Conservation (phyloP, 1,140 invertebrate species). For the Aethina tumida region DNA sequence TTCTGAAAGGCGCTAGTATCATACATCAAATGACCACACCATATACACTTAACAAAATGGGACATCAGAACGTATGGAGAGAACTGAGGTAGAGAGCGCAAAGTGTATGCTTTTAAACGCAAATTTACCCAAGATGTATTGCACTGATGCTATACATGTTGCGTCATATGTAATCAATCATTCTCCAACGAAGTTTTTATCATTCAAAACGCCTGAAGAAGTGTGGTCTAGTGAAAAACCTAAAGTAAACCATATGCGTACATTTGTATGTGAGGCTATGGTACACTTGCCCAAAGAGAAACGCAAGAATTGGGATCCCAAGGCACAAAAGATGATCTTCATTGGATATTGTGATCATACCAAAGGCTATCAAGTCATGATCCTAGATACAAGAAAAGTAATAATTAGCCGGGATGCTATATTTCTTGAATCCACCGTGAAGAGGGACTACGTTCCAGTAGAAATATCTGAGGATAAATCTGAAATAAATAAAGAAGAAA, state of each 20-base stretch:
- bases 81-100: conserved; percentile 30
- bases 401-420: conserved; percentile 10
- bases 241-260: conserved; percentile 17
- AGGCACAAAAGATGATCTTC: conserved; percentile 22
- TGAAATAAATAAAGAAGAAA: too few relatives aligned
- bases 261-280: conserved; percentile 23
- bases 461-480: conserved; percentile 5
- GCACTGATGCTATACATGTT: conserved; percentile 33
- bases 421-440: conserved; percentile 6
- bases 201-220: conserved; percentile 19
- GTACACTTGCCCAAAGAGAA: conserved; percentile 23
- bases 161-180: conserved; percentile 32
- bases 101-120: conserved; percentile 28
- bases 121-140: conserved; percentile 26
- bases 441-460: neutral
- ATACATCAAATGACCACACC: conserved; percentile 20
- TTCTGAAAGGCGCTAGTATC: too few relatives aligned
- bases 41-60: conserved; percentile 38
- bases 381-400: conserved; percentile 5
- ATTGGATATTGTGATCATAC: conserved; percentile 22
- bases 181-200: conserved; percentile 1
- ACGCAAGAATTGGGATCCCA: conserved; percentile 25
- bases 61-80: conserved; percentile 32
- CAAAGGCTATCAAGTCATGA: conserved; percentile 24
- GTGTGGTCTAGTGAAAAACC: conserved; percentile 16